Base-by-base conservation (phyloP, 2,888 invertebrate genomes). In the Silvanus unidentatus region DNA sequence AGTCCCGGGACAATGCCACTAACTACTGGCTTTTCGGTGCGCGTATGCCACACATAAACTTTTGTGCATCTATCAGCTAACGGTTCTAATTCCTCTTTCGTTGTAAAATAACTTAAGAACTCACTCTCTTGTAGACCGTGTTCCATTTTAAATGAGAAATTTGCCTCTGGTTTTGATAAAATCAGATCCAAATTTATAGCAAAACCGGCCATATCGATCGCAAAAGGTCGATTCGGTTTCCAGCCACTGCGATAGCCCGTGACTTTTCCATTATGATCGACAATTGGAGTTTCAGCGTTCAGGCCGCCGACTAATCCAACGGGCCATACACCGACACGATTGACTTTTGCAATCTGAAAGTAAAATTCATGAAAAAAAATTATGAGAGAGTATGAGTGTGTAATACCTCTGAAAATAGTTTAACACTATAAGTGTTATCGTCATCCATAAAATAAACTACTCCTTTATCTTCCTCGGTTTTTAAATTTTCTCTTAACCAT, bases 11-110 rank as follows among this genome's bases (percentile, higher is more conserved):
- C 75, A 72, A 91, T 86, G 67, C 86, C 75, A 59, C 77, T 77
- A 43, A 96, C 75, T 38, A 83, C 81, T 0, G 95, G 88, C 59
- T 85, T 84, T 69, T 96, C 94, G 0, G 98, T 97, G 61, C 97
- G 78, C 2, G 98, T 99, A 66, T 99, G 99, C 99, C 99, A 99
- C 0, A 99, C 98, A 50, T 90, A 85, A n/a, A 98, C 88, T 75
- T 94, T 90, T 0, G 88, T 88, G 63, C 97, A 98, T 55, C 82
- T 81, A 53, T 90, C 86, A 0, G 96, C 98, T 49, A 90, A 74
- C 0, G 97, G 93, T 70, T 99, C 98, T 42, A 99, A 69, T 38
- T 94, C 82, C 2, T 83, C 78, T 52, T 76, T 77, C 0, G 81
- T 79, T 1, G 82, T 82, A 47, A 92, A 76, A 61, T 86, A 83